Conservation (phyloP, 1,140 invertebrate genomes). For the Macrobrachium nipponense region DNA sequence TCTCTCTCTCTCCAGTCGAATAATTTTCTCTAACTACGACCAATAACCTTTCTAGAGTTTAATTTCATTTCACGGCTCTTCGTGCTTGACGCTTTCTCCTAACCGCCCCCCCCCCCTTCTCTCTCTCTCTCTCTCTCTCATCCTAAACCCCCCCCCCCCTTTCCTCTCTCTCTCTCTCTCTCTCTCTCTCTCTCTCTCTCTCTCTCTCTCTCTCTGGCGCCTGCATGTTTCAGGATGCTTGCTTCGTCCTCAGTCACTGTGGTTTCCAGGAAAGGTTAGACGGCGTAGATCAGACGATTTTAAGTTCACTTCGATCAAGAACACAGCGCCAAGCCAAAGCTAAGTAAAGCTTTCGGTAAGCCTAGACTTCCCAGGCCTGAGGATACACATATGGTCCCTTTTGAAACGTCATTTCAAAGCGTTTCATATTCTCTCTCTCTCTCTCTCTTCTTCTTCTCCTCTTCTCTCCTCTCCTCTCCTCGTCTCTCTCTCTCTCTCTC, state of each 20-base stretch:
- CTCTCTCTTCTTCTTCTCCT: too few species aligned
- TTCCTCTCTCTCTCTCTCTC: background rate
- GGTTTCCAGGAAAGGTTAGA: too few species aligned
- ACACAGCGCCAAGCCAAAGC: too few species aligned
- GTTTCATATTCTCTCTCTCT: too few species aligned
- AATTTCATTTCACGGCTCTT: background rate
- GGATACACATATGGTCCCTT: background rate
- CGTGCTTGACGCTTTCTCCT: background rate
- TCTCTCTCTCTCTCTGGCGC: background rate
- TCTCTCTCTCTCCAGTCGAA: background rate
- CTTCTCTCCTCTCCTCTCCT: background rate
- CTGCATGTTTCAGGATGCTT: too few species aligned
- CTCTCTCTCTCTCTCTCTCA: slow-evolving; percentile 10
- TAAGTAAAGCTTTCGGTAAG: too few species aligned
- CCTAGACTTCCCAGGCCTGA: background rate
- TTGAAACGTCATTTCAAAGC: too few species aligned
- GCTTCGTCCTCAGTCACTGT: too few species aligned
- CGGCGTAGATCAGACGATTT: too few species aligned
- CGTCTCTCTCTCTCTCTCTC: slow-evolving; percentile 18
- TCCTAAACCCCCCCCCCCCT: background rate
- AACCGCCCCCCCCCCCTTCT: background rate
- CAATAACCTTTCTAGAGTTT: background rate
- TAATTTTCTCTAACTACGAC: background rate
- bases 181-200: slow-evolving; percentile 15
- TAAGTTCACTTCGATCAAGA: too few species aligned